phyloP scores from a whole-genome alignment of 2,113 vertebrate species.

The Columba janthina region DNA sequence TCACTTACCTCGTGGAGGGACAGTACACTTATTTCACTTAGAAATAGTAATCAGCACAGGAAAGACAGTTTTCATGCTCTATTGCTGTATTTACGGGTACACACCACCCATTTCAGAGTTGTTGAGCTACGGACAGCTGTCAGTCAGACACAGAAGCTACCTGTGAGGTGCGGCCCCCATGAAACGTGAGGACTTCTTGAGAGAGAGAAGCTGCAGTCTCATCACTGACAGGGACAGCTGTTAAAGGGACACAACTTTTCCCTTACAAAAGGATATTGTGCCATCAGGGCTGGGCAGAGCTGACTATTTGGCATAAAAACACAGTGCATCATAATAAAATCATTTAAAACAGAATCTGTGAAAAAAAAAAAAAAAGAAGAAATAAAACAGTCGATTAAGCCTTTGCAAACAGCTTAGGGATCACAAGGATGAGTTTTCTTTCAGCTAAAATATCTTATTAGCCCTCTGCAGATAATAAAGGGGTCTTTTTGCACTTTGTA shows the following conservation, averaged over 20 bases:
- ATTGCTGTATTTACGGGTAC: neutral
- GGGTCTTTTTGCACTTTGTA: neutral
- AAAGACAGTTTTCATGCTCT: neutral
- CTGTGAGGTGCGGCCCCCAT: neutral
- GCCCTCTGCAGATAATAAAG: neutral
- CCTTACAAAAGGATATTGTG: slow-evolving; percentile 93
- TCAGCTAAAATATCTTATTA: neutral
- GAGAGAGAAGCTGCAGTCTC: neutral
- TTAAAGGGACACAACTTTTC: neutral
- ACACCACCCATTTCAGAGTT: neutral
- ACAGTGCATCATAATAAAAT: slow-evolving; percentile 96
- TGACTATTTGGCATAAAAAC: slow-evolving; percentile 95
- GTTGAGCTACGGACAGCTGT: neutral
- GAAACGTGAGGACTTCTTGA: neutral
- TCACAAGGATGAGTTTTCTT: neutral
- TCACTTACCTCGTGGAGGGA: neutral
- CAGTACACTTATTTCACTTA: neutral
- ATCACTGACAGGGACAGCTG: neutral
- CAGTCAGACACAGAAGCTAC: neutral
- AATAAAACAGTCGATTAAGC: slow-evolving; percentile 33
- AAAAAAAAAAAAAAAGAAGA: slow-evolving; percentile 30
- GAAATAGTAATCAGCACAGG: neutral
- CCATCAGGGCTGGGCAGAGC: slow-evolving; percentile 90
- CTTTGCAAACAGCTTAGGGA: neutral
- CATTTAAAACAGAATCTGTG: slow-evolving; percentile 90